These are phyloP conservation scores for Branchinecta sandiegonensis DNA, from an alignment of 2,888 invertebrate genomes.

Conservation along the genomic window DNA sequence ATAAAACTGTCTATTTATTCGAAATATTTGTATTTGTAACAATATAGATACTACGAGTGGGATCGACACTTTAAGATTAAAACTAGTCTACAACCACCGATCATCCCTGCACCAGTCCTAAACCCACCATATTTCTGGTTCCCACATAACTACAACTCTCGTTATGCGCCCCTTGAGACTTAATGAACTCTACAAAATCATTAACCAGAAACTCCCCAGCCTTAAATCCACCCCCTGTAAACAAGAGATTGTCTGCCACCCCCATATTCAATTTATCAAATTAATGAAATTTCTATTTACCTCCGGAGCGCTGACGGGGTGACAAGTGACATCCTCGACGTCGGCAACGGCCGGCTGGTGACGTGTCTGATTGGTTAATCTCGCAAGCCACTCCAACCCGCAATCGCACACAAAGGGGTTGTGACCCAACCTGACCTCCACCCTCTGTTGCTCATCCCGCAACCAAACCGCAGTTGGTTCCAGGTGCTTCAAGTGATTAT, in stretches of 20 bases:
- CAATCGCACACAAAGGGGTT: constrained; percentile 76
- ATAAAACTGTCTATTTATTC: no score
- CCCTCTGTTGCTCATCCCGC: constrained; percentile 46
- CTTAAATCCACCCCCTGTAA: no score
- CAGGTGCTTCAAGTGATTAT: constrained; percentile 54
- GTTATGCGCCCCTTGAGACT: no score
- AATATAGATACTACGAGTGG: no score
- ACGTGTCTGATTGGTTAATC: constrained; percentile 49
- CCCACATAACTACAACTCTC: no score
- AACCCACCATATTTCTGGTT: no score
- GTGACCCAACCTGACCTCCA: constrained; percentile 60
- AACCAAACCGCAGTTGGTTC: constrained; percentile 57
- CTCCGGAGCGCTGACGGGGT: constrained; percentile 14
- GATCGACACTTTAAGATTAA: no score
- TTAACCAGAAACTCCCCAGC: no score
- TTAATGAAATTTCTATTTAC: constrained; percentile 16
- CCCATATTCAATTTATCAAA: background rate
- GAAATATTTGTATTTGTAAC: no score
- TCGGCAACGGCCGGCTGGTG: constrained; percentile 66
- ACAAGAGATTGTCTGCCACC: background rate
- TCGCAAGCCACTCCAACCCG: constrained; percentile 70
- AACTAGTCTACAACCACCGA: no score
- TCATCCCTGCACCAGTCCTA: no score
- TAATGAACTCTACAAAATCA: no score
- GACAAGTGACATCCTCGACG: constrained; percentile 58